Evolutionary conservation across 2,113 vertebrate genomes (phyloP), one percentile per base, ranked within the genome.

Genomic region (Odocoileus virginianus): DNA sequence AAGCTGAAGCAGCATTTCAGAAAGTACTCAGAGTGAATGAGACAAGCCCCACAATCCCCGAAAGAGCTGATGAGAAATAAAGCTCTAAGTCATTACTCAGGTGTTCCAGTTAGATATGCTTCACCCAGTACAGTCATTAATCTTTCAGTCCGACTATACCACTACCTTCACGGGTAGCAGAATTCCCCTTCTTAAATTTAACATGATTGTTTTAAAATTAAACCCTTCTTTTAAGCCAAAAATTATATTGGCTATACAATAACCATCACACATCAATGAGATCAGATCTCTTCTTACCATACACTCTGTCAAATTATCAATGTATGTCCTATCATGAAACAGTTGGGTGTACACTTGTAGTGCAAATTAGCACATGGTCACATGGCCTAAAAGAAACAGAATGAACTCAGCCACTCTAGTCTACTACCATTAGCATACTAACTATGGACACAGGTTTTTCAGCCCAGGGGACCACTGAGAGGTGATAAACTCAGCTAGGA

Each of bases 261-360:
- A 86, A 92, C 45, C 6, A 82, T 67, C 55, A 97, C 36, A 88
- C 28, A 94, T 43, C 50, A 92, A 55, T 27, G 30, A 95, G 36
- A 67, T 52, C 47, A 0, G n/a, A 64, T 61, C 17, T 91, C 82
- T 54, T 57, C 57, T 93, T 60, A 55, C 57, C 64, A 94, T 17
- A 45, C 21, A 86, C 40, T 93, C 93, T 33, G 90, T 61, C 88
- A 91, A 96, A 97, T 91, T 93, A 88, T 36, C 54, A 96, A 58
- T 8, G 27, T 11, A 54, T 28, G 93, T 1, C 30, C 27, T 83
- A 90, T 54, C 60, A 81, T 74, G 92, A 64, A 95, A 95, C 15
- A 67, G 67, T 50, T 61, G 84, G 10, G 27, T 79, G 89, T 78
- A 94, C 3, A 86, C 45, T n/a, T 71, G 43, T 25, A 90, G 90